Percentiles rank a stretch among this genome's conserved stretches.
Evolutionary conservation across 2,113 vertebrate genomes (phyloP).

Genomic region (Pristiophorus japonicus): DNA sequence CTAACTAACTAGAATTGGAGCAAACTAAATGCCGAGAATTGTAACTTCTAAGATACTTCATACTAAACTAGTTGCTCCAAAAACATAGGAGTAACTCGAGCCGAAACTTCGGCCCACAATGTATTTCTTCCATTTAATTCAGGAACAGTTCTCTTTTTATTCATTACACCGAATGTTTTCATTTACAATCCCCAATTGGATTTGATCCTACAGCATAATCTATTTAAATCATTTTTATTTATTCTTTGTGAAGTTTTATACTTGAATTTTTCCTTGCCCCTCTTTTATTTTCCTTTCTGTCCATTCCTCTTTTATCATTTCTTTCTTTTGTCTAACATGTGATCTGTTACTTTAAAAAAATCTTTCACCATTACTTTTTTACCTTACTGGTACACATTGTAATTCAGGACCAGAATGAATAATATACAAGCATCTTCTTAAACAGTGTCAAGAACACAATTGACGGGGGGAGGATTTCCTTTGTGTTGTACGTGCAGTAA

Average conservation of each 20-base stretch:
- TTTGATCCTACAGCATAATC: background rate
- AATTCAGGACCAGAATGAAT: background rate
- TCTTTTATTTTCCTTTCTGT: background rate
- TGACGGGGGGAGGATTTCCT: background rate
- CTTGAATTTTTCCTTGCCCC: background rate
- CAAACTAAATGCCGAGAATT: too few relatives aligned
- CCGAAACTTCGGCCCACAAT: too few relatives aligned
- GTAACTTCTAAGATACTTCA: too few relatives aligned
- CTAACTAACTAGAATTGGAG: too few relatives aligned
- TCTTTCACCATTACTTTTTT: background rate
- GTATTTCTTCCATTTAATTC: too few relatives aligned
- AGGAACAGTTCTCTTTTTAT: background rate
- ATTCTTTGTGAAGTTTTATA: background rate
- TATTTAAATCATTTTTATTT: background rate
- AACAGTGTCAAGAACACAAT: background rate
- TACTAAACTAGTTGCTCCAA: too few relatives aligned
- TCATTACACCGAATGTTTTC: background rate
- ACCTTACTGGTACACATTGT: background rate
- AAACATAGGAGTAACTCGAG: too few relatives aligned
- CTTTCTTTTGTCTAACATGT: background rate
- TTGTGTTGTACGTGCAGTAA: background rate
- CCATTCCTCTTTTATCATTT: too few relatives aligned
- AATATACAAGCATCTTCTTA: background rate
- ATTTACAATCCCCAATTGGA: background rate
- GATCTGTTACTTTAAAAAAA: background rate